Evolutionary conservation across 2,113 vertebrate genomes (phyloP).

Genomic region (Sporophila hypoxantha): DNA sequence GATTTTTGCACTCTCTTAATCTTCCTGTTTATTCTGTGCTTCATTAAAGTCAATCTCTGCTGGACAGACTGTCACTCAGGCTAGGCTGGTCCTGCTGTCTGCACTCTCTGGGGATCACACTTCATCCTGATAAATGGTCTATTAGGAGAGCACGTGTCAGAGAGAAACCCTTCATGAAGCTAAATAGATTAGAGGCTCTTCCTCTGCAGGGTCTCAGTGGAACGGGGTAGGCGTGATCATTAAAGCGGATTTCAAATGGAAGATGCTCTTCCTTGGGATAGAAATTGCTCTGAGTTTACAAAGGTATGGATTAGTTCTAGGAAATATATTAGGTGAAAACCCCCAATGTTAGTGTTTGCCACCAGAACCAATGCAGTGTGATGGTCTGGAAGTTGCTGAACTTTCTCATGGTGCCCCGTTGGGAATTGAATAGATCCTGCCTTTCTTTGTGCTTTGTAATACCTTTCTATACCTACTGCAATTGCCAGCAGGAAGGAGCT

Average conservation of each 20-base stretch:
- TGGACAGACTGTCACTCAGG: slow-evolving; percentile 67
- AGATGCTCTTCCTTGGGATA: not conserved
- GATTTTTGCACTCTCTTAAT: slow-evolving; percentile 70
- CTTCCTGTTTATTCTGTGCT: slow-evolving; percentile 75
- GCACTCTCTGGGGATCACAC: slow-evolving; percentile 65
- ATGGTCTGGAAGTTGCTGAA: not conserved
- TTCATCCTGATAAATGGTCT: slow-evolving; percentile 76
- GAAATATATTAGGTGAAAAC: not conserved
- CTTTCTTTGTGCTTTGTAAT: not conserved
- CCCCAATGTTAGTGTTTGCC: not conserved
- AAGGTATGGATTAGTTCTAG: not conserved
- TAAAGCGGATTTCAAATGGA: slow-evolving; percentile 23
- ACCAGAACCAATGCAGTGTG: not conserved
- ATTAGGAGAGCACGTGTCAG: slow-evolving; percentile 53
- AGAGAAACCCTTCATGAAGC: slow-evolving; percentile 47
- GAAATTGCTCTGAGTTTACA: not conserved
- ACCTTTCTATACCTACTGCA: not conserved
- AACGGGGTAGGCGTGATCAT: slow-evolving; percentile 16
- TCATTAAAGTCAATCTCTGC: slow-evolving; percentile 76
- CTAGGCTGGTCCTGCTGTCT: slow-evolving; percentile 55
- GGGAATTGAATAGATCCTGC: not conserved
- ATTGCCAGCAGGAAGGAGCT: not conserved
- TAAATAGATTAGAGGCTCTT: slow-evolving; percentile 61
- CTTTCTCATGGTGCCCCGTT: not conserved
- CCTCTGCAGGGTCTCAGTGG: slow-evolving; percentile 2